Evolutionary conservation across 2,113 vertebrate genomes (phyloP).

Genomic region (Plotosus lineatus): DNA sequence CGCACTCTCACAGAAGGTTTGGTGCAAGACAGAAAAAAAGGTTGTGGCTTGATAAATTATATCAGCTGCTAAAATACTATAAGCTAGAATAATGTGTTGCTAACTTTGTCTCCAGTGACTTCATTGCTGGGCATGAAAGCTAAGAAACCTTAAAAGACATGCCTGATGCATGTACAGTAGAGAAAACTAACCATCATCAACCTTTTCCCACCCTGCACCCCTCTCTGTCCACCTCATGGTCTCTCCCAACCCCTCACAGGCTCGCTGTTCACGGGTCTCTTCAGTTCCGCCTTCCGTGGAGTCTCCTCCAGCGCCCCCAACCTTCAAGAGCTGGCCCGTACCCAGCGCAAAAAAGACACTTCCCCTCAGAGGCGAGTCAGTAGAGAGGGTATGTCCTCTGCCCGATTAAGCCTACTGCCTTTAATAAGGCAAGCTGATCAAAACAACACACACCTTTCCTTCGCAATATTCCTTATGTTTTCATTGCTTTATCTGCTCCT

Average conservation of each 20-base stretch:
- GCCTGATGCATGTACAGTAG: conserved; percentile 70
- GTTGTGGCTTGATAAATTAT: not conserved
- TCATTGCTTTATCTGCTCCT: not conserved
- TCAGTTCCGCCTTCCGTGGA: conserved; percentile 93
- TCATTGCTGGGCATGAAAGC: not conserved
- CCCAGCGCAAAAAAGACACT: conserved; percentile 86
- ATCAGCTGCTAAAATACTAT: not conserved
- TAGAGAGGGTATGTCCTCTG: conserved; percentile 87
- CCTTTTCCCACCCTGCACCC: conserved; percentile 40
- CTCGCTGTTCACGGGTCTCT: conserved; percentile 92
- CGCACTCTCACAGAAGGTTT: no score
- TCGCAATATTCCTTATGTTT: conserved; percentile 12
- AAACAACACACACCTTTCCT: not conserved
- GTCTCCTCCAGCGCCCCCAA: conserved; percentile 97
- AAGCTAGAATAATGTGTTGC: not conserved
- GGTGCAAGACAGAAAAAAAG: not conserved
- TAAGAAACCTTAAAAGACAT: not conserved
- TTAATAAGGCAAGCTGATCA: conserved; percentile 10
- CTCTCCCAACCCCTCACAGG: conserved; percentile 75
- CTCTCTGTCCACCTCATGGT: conserved; percentile 42
- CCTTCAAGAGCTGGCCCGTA: conserved; percentile 94
- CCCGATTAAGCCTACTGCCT: not conserved
- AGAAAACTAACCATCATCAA: conserved; percentile 71
- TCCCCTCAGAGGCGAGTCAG: conserved; percentile 86
- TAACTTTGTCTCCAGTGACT: not conserved